Conservation (phyloP, 2,888 invertebrate genomes). For the Hipparchia semele region DNA sequence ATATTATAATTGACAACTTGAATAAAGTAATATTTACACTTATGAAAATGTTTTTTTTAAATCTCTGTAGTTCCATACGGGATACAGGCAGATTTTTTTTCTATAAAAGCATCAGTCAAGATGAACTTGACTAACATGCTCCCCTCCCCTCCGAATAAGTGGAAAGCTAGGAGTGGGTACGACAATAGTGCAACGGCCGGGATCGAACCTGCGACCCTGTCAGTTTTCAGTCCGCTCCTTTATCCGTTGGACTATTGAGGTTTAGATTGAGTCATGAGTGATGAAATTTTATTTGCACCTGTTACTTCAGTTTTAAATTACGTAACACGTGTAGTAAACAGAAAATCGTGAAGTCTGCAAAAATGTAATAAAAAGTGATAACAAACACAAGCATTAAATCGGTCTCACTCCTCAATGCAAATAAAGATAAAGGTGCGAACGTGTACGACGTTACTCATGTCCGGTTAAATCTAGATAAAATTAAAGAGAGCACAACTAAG, state of each 20-base stretch:
- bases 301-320: neutral
- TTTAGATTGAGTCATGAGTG: too few relatives aligned
- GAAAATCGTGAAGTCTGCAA: neutral
- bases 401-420: constrained; percentile 3
- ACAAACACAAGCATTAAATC: neutral
- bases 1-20: neutral
- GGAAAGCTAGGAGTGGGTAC: too few relatives aligned
- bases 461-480: constrained; percentile 16
- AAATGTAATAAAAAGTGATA: constrained; percentile 5
- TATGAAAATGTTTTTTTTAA: neutral
- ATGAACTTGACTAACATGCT: too few relatives aligned
- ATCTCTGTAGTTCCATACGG: neutral
- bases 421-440: constrained; percentile 20
- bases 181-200: too few relatives aligned
- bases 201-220: too few relatives aligned
- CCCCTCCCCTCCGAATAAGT: too few relatives aligned
- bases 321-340: neutral
- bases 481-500: neutral
- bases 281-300: too few relatives aligned
- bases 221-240: too few relatives aligned
- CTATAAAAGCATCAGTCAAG: too few relatives aligned
- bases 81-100: neutral
- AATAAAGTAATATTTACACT: neutral
- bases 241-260: too few relatives aligned
- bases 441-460: neutral